Evolutionary conservation across 2,113 vertebrate genomes (phyloP), one percentile per base, ranked within the genome.

Genomic region (Mesembrinibis cayennensis): DNA sequence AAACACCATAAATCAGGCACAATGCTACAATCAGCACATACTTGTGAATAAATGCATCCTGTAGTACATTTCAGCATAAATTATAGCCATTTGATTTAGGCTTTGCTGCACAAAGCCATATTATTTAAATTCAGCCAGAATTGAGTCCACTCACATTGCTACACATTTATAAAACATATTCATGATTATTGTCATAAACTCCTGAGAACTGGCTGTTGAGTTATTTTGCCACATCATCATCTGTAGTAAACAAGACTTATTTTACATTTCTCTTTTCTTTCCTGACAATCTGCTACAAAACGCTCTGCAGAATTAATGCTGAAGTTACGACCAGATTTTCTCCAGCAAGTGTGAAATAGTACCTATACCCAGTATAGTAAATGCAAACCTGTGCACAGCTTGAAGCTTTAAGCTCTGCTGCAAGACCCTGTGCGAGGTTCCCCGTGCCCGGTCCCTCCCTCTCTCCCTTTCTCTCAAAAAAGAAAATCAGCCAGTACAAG

Each of bases 11-110:
- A 95, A 95, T 96, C 97, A 97, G 93, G 82, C 93, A 95, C 74
- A 70, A 93, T 87, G 97, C 93, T 87, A 87, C 63, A 66, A 95
- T 97, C 97, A 95, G 89, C 97, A 95, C 91, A 94, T 96, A 90
- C 96, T 95, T 94, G 49, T 93, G 97, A 97, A 94, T 95, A 97
- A 96, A 97, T 96, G 93, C 88, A 92, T 94, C 86, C 63, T 45
- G 87, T 59, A 93, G 94, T 81, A 94, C 82, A 83, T 94, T 90
- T 93, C 93, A 76, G 82, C 94, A 95, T 96, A 94, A 96, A 95
- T 97, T 97, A 94, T 55, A 79, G 29, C 47, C 71, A 20, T 82
- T 84, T 93, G 95, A 96, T 95, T 91, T 83, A 91, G 91, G 78
- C 88, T 89, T 59, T 82, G 95, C 94, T 94, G 65, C 72, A 82